Percentiles rank a stretch among this genome's conserved stretches.
These are phyloP conservation scores for Scaptomyza hsui DNA, from an alignment of 1,140 invertebrate genomes.

Conservation along the genomic window DNA sequence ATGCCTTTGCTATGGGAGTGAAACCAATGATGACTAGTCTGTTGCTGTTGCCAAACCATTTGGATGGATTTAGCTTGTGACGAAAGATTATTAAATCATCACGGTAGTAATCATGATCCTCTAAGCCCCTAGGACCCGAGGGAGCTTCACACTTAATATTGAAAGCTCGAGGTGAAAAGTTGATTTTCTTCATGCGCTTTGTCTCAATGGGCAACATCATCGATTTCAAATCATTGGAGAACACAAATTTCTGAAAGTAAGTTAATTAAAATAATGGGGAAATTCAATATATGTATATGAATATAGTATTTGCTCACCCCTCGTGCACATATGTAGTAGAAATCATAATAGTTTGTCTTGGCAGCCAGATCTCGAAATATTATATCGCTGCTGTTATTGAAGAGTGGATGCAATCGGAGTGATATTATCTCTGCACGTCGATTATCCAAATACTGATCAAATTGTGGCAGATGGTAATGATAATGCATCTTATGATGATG, in stretches of 20 bases:
- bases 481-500: slow-evolving; percentile 20
- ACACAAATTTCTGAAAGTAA: slow-evolving; percentile 30
- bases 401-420: slow-evolving; percentile 62
- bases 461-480: slow-evolving; percentile 52
- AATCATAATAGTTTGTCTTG: slow-evolving; percentile 58
- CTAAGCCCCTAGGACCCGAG: background rate
- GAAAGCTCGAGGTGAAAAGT: background rate
- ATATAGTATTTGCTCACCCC: background rate
- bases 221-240: slow-evolving; percentile 61
- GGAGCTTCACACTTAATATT: background rate
- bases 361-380: slow-evolving; percentile 62
- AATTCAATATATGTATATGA: background rate
- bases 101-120: slow-evolving; percentile 11
- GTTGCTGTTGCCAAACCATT: slow-evolving; percentile 53
- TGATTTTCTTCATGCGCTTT: slow-evolving; percentile 24
- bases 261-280: too few species aligned
- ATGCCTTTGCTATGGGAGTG: slow-evolving; percentile 39
- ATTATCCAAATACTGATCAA: slow-evolving; percentile 26
- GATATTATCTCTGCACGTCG: slow-evolving; percentile 65
- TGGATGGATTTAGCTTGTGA: slow-evolving; percentile 53
- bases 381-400: slow-evolving; percentile 40
- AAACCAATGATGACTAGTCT: slow-evolving; percentile 69
- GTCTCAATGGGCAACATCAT: slow-evolving; percentile 74
- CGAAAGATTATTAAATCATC: slow-evolving; percentile 54
- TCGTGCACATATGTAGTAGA: slow-evolving; percentile 40